A percentile compares a stretch with the other conserved stretches of the same genome.
These are phyloP conservation scores for Luperina nickerlii DNA, from an alignment of 2,888 invertebrate genomes.

Conservation along the genomic window DNA sequence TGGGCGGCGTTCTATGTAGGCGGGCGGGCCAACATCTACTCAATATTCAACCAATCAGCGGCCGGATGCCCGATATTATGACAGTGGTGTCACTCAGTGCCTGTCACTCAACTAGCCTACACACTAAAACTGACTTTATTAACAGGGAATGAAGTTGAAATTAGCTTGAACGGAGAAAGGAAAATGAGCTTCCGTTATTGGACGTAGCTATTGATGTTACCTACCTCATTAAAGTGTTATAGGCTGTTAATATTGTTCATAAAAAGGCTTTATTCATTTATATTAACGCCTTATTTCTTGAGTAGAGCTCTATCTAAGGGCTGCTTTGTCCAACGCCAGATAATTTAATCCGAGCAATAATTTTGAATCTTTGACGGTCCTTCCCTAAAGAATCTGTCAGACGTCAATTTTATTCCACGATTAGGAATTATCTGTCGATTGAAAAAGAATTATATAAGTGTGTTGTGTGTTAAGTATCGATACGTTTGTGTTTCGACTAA, in stretches of 20 bases:
- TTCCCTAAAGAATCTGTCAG: too few species aligned
- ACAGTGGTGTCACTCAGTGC: slow-evolving; percentile 82
- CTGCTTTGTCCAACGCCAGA: too few species aligned
- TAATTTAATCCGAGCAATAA: too few species aligned
- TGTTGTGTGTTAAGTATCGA: not conserved
- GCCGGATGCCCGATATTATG: slow-evolving; percentile 85
- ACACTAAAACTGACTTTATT: slow-evolving; percentile 60
- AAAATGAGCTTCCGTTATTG: slow-evolving; percentile 78
- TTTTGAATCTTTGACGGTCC: too few species aligned
- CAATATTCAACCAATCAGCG: slow-evolving; percentile 78
- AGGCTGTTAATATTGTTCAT: not conserved
- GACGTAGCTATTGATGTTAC: slow-evolving; percentile 64
- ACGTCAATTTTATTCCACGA: too few species aligned
- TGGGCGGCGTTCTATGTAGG: slow-evolving; percentile 73
- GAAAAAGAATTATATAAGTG: too few species aligned
- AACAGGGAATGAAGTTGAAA: slow-evolving; percentile 27
- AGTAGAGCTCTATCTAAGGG: not conserved
- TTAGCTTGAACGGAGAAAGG: slow-evolving; percentile 49
- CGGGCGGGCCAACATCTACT: slow-evolving; percentile 72
- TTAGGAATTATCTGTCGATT: too few species aligned
- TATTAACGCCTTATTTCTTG: not conserved
- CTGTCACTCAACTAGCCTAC: slow-evolving; percentile 73
- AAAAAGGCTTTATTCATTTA: not conserved
- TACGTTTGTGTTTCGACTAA: not conserved
- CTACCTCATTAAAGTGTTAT: slow-evolving; percentile 19